Base-by-base conservation (phyloP, 92 coral and sea anemone species). In the Zoanthus gigantus region DNA sequence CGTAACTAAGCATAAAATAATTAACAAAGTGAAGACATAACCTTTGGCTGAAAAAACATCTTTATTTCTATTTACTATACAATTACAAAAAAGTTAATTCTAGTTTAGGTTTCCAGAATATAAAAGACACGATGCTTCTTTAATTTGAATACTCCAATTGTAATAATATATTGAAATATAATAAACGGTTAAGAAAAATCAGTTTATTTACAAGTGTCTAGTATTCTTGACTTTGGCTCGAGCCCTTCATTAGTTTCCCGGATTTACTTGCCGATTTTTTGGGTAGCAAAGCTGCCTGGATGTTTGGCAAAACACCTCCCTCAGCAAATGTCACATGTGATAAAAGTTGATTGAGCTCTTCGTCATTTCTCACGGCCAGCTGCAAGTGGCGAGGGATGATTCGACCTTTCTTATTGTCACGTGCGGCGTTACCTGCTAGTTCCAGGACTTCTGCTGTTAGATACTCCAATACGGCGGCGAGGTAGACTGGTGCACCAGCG, bases 341-440 rank as follows among this genome's bases (percentile, higher is more conserved):
- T 45, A 91, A 69, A 37, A 91, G 93, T n/a, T 91, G 87, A 32
- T 91, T 91, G 9, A 91, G 91, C 52, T 91, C 93, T 34, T 91
- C 93, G 14, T 91, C 93, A 60, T 91, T 91, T 74, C 93, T 82
- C 81, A 91, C 93, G 13, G 93, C 93, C 2, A 91, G 89, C 76
- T 88, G 93, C 79, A 91, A 88, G 76, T 91, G 93, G 28, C 93
- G 93, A 50, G 93, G 93, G 50, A 91, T 91, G 45, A 91, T 91
- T 68, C 93, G 91, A 34, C 84, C 52, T 71, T 91, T 91, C 88
- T 91, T 91, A 91, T 91, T 91, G 85, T 91, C 93, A 2, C 93
- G 89, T 48, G 93, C 93, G 18, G 42, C 42, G 42, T 37, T 37
- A 37, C 42, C 42, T 2, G 42, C 42, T 37, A 37, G 42, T 37